Base-by-base conservation (phyloP, 2,113 vertebrate genomes). In the Haliaeetus leucogaster region DNA sequence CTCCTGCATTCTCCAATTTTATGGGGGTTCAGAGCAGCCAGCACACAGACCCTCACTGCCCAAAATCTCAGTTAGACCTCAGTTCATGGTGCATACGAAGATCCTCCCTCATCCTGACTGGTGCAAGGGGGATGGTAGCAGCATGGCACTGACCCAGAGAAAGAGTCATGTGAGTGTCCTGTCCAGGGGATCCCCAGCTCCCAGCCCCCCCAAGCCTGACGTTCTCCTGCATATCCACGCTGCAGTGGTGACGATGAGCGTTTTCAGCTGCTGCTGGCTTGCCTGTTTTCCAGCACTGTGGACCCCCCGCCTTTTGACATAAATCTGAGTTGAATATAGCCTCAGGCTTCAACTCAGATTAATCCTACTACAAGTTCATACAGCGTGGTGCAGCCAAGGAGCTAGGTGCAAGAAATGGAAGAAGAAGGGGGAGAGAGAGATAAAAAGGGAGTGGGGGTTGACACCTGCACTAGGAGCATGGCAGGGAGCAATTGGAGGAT, bases 211-310 rank as follows among this genome's bases (percentile, higher is more conserved):
- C 25, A 50, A 67, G 23, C 17, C 23, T 77, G 26, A 36, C 8
- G 1, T 76, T 68, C 32, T 85, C 21, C 50, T 38, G 52, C 70
- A 88, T 43, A 42, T 29, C 26, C 48, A 23, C 1, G 1, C 62
- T 86, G 48, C 61, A n/a, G 70, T 7, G 1, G 47, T 55, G 52
- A 56, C 4, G 6, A 83, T 0, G 2, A 70, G 36, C 30, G 3
- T 27, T 56, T 80, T 32, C 14, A 76, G 79, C 26, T 0, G 0
- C 34, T 90, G 55, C 47, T 0, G 0, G 11, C 50, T 53, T 62
- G n/a, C 78, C 55, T 55, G 27, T 59, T 90, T 85, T 52, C 82
- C 45, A 58, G 36, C 36, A 30, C 48, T 2, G 3, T 1, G 6
- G 71, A 72, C 34, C 53, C 67, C 0, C 0, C 26, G 47, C 55